A percentile compares a stretch with the other conserved stretches of the same genome.
Conservation (phyloP, 2,888 invertebrate genomes). For the Scaeva pyrastri region DNA sequence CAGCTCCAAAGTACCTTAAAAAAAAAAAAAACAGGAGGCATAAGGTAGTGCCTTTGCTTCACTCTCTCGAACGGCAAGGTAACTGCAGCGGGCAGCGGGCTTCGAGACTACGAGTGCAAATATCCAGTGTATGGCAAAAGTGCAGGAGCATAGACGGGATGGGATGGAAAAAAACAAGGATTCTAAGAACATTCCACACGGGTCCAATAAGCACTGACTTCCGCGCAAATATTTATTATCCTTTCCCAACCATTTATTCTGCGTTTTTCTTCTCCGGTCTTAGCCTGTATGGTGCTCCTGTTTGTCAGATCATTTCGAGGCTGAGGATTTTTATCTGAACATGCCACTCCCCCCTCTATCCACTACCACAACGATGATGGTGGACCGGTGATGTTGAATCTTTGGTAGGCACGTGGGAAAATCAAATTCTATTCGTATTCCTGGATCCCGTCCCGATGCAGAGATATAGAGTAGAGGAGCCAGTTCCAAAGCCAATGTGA, state of each 20-base stretch:
- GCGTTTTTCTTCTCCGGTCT: slow-evolving; percentile 36
- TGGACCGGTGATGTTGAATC: slow-evolving; percentile 56
- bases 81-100: not conserved
- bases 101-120: slow-evolving; percentile 54
- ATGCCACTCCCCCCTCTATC: slow-evolving; percentile 16
- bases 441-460: slow-evolving; percentile 2
- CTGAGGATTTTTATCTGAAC: slow-evolving; percentile 54
- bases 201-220: slow-evolving; percentile 75
- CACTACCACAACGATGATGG: not conserved
- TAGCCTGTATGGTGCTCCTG: not conserved
- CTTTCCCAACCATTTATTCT: slow-evolving; percentile 70
- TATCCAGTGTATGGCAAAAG: slow-evolving; percentile 51
- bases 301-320: slow-evolving; percentile 25
- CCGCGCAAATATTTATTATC: slow-evolving; percentile 75
- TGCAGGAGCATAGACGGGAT: slow-evolving; percentile 10
- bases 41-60: slow-evolving; percentile 57
- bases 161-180: slow-evolving; percentile 19
- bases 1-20: not conserved
- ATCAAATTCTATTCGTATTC: slow-evolving; percentile 63
- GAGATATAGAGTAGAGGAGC: not conserved
- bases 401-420: slow-evolving; percentile 75
- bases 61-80: not conserved
- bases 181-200: slow-evolving; percentile 64
- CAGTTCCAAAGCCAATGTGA: slow-evolving; percentile 35
- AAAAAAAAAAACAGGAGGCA: slow-evolving; percentile 18